Evolutionary conservation across 1,140 invertebrate species (phyloP).

Genomic region (Sogatella furcifera): DNA sequence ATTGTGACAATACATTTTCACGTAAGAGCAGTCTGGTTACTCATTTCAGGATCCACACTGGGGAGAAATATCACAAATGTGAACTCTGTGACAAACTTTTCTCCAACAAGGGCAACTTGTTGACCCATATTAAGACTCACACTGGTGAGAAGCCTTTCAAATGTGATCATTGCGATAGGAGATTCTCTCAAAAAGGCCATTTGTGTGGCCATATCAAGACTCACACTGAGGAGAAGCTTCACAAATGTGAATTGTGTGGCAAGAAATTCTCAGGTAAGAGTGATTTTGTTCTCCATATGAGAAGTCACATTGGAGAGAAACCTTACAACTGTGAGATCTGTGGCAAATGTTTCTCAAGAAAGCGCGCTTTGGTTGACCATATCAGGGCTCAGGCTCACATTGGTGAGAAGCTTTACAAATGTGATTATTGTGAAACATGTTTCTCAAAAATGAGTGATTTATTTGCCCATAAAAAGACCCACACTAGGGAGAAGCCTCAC

Average conservation of each 20-base stretch:
- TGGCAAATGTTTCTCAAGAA: slow-evolving; percentile 39
- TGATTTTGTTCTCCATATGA: too few species aligned
- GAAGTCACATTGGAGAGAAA: slow-evolving; percentile 19
- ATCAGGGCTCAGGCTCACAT: too few species aligned
- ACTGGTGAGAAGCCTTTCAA: slow-evolving; percentile 49
- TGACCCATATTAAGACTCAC: slow-evolving; percentile 34
- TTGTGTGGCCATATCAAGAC: too few species aligned
- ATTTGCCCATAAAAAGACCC: too few species aligned
- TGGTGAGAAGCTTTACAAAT: too few species aligned
- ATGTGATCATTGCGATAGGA: slow-evolving; percentile 41
- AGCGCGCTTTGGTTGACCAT: slow-evolving; percentile 20
- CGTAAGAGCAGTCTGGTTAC: slow-evolving; percentile 31
- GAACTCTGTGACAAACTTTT: slow-evolving; percentile 49
- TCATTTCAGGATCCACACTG: slow-evolving; percentile 39
- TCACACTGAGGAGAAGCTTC: too few species aligned
- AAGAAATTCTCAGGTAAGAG: too few species aligned
- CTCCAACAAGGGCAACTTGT: slow-evolving; percentile 27
- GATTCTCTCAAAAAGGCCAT: too few species aligned
- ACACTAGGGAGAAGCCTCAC: slow-evolving; percentile 23
- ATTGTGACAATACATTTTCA: slow-evolving; percentile 35
- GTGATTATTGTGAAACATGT: too few species aligned
- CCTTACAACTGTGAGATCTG: slow-evolving; percentile 50
- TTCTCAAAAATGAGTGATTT: too few species aligned
- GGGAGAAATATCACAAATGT: slow-evolving; percentile 47
- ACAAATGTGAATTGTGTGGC: too few species aligned